Evolutionary conservation across 2,888 invertebrate genomes (phyloP).

Genomic region (Axea sp.): DNA sequence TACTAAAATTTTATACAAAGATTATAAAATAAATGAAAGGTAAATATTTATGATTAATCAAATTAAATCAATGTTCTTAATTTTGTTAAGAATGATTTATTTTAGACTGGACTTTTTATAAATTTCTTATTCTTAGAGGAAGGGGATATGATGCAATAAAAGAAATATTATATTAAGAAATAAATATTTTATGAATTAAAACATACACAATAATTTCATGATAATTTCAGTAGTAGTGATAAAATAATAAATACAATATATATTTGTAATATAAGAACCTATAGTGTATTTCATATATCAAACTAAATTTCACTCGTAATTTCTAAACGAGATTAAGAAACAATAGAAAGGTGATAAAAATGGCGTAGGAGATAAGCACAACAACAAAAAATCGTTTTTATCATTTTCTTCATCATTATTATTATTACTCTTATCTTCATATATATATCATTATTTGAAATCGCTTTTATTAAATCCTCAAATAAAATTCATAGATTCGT

Average conservation of each 20-base stretch:
- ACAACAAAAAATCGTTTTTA: conserved; percentile 7
- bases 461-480: conserved; percentile 55
- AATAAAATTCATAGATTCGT: conserved; percentile 58
- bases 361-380: conserved; percentile 29
- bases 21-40: no score
- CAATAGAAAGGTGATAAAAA: no score
- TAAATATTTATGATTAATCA: no score
- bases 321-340: no score
- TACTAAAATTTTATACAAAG: no score
- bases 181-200: conserved; percentile 56
- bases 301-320: no score
- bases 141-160: no score
- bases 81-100: no score
- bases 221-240: conserved; percentile 23
- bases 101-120: no score
- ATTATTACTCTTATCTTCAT: conserved; percentile 27
- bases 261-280: conserved; percentile 32
- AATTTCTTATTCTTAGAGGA: no score
- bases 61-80: no score
- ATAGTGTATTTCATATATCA: no score
- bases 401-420: conserved; percentile 36
- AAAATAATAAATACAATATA: conserved; percentile 50
- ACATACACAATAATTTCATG: conserved; percentile 46
- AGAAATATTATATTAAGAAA: conserved; percentile 21
- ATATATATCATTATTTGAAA: conserved; percentile 45